Base-by-base conservation (phyloP, 2,113 vertebrate species). In the Protomyctophum bolini region DNA sequence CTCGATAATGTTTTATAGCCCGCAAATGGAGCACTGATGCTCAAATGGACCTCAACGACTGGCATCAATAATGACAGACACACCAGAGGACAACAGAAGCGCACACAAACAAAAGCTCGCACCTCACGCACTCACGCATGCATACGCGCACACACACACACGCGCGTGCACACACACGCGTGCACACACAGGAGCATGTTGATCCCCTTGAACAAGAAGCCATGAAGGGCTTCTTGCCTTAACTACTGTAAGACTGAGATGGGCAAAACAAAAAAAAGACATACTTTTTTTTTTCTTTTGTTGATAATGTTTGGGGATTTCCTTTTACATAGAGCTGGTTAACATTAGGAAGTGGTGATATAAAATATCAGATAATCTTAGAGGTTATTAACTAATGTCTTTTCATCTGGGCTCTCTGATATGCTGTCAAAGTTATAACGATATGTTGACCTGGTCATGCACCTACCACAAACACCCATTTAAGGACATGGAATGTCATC, bases 221-320 rank as follows among this genome's bases (percentile, higher is more conserved):
- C 70, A 70, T 76, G 72, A 63, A 76, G 75, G 83, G 76, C 68
- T 76, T 87, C 75, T 10, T 87, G 81, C 86, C 83, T 86, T 84
- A 84, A 87, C 61, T 85, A 77, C 80, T 84, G 71, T 79, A 77
- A 70, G 59, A 84, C 61, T 83, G 54, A 72, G 49, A 48, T 49
- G 58, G 71, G 64, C 72, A 77, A 76, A 21, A 64, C 21, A 51
- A 64, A 58, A 70, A 63, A 45, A 68, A 28, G 14, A 7, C 10
- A 48, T 58, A 82, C 79, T 84, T 72, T 77, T 61, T 70, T 79
- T 41, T 6, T 41, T 41, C 5, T 41, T 41, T 41, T 6, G 5
- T 41, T 41, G 5, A 41, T 41, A 41, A 41, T 52, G 49, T 76
- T 77, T 79, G 33, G 63, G 56, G 52, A n/a, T 70, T 74, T 73